Evolutionary conservation across 1,140 invertebrate genomes (phyloP).

Genomic region (Physella acuta): DNA sequence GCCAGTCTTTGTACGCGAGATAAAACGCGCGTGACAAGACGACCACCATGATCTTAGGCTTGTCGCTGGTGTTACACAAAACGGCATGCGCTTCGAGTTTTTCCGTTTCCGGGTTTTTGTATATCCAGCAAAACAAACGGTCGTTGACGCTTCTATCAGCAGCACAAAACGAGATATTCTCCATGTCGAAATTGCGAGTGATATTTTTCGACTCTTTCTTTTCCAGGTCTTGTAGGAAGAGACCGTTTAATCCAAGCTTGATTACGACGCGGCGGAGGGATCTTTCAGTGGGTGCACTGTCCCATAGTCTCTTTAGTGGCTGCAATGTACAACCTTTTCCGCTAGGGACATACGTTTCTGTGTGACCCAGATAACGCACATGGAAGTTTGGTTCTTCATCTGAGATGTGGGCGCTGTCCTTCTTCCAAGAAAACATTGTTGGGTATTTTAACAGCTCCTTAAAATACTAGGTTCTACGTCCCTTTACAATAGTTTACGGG

Average conservation of each 20-base stretch:
- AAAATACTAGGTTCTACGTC: too few species aligned
- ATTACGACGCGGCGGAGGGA: slow-evolving; percentile 36
- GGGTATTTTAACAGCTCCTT: too few species aligned
- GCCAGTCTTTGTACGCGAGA: slow-evolving; percentile 20
- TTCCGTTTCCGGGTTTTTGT: slow-evolving; percentile 22
- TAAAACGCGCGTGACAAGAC: slow-evolving; percentile 40
- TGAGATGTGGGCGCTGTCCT: slow-evolving; percentile 37
- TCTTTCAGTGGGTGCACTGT: slow-evolving; percentile 35
- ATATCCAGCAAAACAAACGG: slow-evolving; percentile 52
- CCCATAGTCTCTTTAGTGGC: slow-evolving; percentile 42
- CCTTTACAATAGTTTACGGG: too few species aligned
- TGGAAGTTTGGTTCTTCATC: slow-evolving; percentile 38
- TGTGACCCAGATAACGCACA: slow-evolving; percentile 40
- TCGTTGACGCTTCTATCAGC: slow-evolving; percentile 38
- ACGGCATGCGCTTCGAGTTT: slow-evolving; percentile 44
- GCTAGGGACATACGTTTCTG: slow-evolving; percentile 36
- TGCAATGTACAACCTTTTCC: slow-evolving; percentile 39
- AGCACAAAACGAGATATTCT: slow-evolving; percentile 44
- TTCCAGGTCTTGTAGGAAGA: slow-evolving; percentile 31
- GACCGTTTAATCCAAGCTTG: slow-evolving; percentile 31
- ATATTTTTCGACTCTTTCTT: slow-evolving; percentile 25
- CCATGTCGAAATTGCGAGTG: slow-evolving; percentile 31
- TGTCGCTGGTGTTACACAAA: slow-evolving; percentile 43
- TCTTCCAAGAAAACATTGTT: slow-evolving; percentile 38
- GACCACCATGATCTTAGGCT: slow-evolving; percentile 46